Evolutionary conservation across 2,797 vertebrate genomes (phyloP), one percentile per base, ranked within the genome.

Genomic region (Callimico goeldii): DNA sequence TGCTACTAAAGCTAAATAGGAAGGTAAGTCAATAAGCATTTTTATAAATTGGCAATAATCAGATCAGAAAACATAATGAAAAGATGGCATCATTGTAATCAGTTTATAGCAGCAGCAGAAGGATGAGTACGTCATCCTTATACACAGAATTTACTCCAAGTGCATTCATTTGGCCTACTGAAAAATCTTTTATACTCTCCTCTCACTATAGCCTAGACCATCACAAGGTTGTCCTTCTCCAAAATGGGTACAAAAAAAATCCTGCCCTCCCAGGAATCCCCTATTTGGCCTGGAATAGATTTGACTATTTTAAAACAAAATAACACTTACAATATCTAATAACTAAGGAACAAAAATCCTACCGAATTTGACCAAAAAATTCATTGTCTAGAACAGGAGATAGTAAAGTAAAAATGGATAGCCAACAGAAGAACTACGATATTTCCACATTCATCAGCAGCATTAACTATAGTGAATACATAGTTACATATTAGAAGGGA

Each of bases 311-410:
- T 86, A 57, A 67, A 95, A 89, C 15, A 89, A 88, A 94, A 67
- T 26, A 64, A 86, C 5, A 70, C 41, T 50, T 85, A 73, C 1
- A 2, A 77, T 50, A 76, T 41, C 9, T 67, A 87, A 73, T 83
- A 92, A 75, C 84, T 58, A 94, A 76, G 61, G 28, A 8, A 72
- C 10, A 77, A 85, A 96, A 95, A 41, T 55, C 64, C 64, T 84
- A 85, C 92, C 81, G 33, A 84, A 88, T 80, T 80, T 90, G 52
- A 92, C 48, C 50, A 83, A 76, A 1, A 80, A 93, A 93, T 88
- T 85, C 87, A 39, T 26, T 89, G 57, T 86, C 50, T 80, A 87
- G 92, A 92, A 67, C 22, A 93, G 52, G 11, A 88, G 28, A 82
- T 10, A 83, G 39, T 61, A 90, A 94, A 96, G 81, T 28, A 67